A percentile compares a stretch with the other conserved stretches of the same genome.
These are phyloP conservation scores for Rhinolophus sinicus DNA, from an alignment of 2,113 vertebrate genomes.

Conservation along the genomic window DNA sequence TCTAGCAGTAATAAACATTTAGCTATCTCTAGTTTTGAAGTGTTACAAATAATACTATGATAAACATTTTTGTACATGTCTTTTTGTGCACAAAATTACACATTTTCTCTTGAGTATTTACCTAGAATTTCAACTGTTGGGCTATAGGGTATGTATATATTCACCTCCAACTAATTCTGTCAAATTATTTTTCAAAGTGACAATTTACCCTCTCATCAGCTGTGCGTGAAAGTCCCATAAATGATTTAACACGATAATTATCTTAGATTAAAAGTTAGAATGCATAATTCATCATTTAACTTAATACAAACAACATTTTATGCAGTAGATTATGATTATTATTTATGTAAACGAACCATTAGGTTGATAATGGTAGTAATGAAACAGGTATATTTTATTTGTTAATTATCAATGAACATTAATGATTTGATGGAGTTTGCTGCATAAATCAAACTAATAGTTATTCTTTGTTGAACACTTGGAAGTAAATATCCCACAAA, in stretches of 20 bases:
- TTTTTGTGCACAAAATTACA: conserved; percentile 8
- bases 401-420: conserved; percentile 25
- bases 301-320: conserved; percentile 41
- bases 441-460: conserved; percentile 37
- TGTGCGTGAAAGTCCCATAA: not conserved
- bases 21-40: not conserved
- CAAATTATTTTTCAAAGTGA: not conserved
- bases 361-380: conserved; percentile 7
- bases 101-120: conserved; percentile 19
- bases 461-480: conserved; percentile 30
- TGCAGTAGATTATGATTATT: conserved; percentile 13
- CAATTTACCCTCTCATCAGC: not conserved
- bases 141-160: not conserved
- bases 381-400: conserved; percentile 41
- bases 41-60: not conserved
- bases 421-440: not conserved
- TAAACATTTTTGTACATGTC: not conserved
- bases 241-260: conserved; percentile 32
- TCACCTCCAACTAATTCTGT: not conserved
- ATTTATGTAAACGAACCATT: conserved; percentile 59
- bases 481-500: conserved; percentile 12
- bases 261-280: conserved; percentile 30
- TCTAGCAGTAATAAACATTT: conserved; percentile 1
- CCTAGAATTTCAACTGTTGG: not conserved
- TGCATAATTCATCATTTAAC: conserved; percentile 31